Percentiles rank a stretch among this genome's conserved stretches.
Evolutionary conservation across 2,888 invertebrate species (phyloP).

Genomic region (Heteromurus nitidus): DNA sequence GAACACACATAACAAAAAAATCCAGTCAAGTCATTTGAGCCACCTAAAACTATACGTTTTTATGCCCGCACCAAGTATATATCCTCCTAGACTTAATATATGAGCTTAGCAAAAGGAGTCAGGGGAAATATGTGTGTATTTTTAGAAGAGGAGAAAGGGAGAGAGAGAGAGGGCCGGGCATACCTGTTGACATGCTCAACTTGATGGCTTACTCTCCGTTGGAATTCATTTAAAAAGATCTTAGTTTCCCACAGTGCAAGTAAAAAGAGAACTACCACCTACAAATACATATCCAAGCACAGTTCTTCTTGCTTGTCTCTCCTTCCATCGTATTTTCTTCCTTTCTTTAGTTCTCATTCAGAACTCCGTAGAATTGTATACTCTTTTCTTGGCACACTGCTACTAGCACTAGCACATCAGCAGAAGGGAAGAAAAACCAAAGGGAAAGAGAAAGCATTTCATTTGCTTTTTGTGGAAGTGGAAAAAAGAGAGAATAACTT

Average conservation of each 20-base stretch:
- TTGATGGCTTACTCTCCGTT: slow-evolving; percentile 61
- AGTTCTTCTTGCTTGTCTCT: slow-evolving; percentile 24
- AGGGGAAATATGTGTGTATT: neutral
- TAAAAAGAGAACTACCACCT: slow-evolving; percentile 31
- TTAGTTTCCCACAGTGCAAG: slow-evolving; percentile 61
- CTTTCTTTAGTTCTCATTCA: neutral
- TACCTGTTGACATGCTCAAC: slow-evolving; percentile 66
- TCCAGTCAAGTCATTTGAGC: slow-evolving; percentile 9
- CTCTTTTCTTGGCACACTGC: too few relatives aligned
- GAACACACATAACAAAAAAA: neutral
- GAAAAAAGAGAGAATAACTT: too few relatives aligned
- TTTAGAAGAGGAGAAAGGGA: neutral
- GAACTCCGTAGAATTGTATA: too few relatives aligned
- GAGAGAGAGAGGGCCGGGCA: slow-evolving; percentile 10
- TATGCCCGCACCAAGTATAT: too few relatives aligned
- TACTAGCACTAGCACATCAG: too few relatives aligned
- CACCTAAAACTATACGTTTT: neutral
- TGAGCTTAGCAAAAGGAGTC: too few relatives aligned
- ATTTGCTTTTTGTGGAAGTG: slow-evolving; percentile 14
- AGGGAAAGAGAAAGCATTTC: neutral
- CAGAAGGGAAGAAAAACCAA: neutral
- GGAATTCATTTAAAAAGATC: slow-evolving; percentile 62
- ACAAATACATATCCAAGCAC: slow-evolving; percentile 12
- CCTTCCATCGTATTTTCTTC: slow-evolving; percentile 28
- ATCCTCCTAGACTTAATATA: too few relatives aligned